These are phyloP conservation scores for Premnoplex brunnescens DNA, from an alignment of 2,797 vertebrate species.

Conservation along the genomic window DNA sequence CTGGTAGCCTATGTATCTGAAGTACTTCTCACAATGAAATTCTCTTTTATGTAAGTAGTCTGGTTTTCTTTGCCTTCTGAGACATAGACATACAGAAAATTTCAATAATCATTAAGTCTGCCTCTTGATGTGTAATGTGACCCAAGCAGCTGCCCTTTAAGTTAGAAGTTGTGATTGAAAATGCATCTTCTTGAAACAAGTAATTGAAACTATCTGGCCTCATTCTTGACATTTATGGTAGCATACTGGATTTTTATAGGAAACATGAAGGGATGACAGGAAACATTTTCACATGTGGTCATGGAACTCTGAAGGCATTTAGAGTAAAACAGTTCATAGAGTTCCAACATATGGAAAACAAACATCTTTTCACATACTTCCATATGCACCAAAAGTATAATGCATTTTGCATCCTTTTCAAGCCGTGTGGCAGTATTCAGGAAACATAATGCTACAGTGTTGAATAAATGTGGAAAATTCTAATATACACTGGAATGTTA, in stretches of 20 bases:
- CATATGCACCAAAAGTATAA: neutral
- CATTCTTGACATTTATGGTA: conserved; percentile 47
- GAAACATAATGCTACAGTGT: neutral
- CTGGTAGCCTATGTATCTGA: neutral
- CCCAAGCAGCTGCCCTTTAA: conserved; percentile 28
- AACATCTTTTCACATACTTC: neutral
- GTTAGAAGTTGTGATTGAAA: conserved; percentile 40
- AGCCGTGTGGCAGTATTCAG: neutral
- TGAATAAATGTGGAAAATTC: neutral
- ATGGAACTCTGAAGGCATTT: conserved; percentile 1
- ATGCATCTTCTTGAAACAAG: conserved; percentile 53
- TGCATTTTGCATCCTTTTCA: neutral
- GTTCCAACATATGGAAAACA: neutral
- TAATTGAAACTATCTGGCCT: conserved; percentile 56
- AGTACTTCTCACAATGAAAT: neutral
- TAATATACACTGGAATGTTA: neutral
- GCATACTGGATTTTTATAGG: conserved; percentile 3
- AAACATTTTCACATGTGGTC: conserved; percentile 40
- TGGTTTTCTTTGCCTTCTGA: conserved; percentile 26
- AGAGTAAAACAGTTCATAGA: neutral
- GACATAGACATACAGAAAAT: neutral
- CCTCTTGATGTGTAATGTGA: conserved; percentile 10
- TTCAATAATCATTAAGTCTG: conserved; percentile 9
- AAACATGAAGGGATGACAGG: conserved; percentile 17
- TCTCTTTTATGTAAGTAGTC: neutral